Percentiles rank a stretch among this genome's conserved stretches.
phyloP scores from a whole-genome alignment of 2,797 vertebrate species.

The Gymnothorax reevesii region DNA sequence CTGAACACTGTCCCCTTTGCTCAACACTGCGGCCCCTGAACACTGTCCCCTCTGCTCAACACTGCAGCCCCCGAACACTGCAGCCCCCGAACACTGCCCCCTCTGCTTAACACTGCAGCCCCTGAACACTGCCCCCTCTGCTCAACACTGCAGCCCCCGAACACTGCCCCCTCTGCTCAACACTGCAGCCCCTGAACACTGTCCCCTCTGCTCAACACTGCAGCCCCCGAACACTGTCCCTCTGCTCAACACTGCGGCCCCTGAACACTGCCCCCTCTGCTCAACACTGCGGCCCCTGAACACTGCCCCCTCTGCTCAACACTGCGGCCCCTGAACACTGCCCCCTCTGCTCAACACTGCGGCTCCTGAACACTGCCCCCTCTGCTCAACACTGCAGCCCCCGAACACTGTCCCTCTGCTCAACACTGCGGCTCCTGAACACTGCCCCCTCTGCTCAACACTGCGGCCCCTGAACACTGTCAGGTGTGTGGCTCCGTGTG shows the following conservation, averaged over 20 bases:
- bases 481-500: not conserved
- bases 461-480: no score
- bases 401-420: not conserved
- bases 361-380: no score
- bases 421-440: not conserved
- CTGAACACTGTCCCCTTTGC: no score
- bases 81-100: no score
- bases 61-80: no score
- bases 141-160: no score
- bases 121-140: no score
- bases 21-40: no score
- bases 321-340: not conserved
- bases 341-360: not conserved
- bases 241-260: not conserved
- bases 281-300: conserved; percentile 45
- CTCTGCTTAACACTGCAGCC: no score
- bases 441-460: not conserved
- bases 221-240: not conserved
- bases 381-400: not conserved
- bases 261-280: conserved; percentile 32
- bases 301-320: not conserved
- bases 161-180: conserved; percentile 49
- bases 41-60: no score
- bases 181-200: conserved; percentile 32
- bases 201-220: not conserved